Evolutionary conservation across 2,888 invertebrate species (phyloP), one percentile per base, ranked within the genome.

Genomic region (Cactoblastis cactorum): DNA sequence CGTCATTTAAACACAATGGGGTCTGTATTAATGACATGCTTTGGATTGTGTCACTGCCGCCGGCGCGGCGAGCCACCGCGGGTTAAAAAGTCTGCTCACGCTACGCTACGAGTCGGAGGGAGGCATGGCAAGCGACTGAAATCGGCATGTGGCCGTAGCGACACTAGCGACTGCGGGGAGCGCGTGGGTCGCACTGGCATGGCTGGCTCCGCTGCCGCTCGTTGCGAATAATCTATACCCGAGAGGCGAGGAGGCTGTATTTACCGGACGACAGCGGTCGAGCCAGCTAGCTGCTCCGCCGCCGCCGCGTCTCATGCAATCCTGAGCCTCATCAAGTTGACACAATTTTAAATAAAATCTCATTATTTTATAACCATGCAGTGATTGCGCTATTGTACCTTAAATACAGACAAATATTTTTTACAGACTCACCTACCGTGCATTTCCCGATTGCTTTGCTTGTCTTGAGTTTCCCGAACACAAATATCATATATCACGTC

Each of bases 151-250:
- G 63, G 69, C 68, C 61, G 15, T 47, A 32, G 35, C 28, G 41
- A 8, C 3, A 63, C 77, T 74, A 67, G 77, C 80, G 70, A 71
- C 71, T 76, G 76, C 77, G 71, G 65, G 67, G 77, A 78, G 75
- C 80, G 82, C 84, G 80, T 80, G 80, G 80, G 74, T 80, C 74
- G 82, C 75, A 87, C 88, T 80, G 84, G 73, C 77, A 87, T 80
- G 84, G 73, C 77, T 77, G 84, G 74, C 77, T 77, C 70, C 71
- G 79, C 70, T 75, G 69, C 71, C 69, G 75, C 67, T 77, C 69
- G 73, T 74, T 67, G 70, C 82, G 83, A 87, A 86, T 87, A 87
- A 88, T 88, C 88, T 83, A 88, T 86, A 88, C 80, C 71, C 72
- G 83, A 74, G 80, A 75, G 76, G 77, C 78, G 79, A 75, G 82